Percentiles rank a stretch among this genome's conserved stretches.
Evolutionary conservation across 2,888 invertebrate species (phyloP).

Genomic region (Amorpha juglandis): DNA sequence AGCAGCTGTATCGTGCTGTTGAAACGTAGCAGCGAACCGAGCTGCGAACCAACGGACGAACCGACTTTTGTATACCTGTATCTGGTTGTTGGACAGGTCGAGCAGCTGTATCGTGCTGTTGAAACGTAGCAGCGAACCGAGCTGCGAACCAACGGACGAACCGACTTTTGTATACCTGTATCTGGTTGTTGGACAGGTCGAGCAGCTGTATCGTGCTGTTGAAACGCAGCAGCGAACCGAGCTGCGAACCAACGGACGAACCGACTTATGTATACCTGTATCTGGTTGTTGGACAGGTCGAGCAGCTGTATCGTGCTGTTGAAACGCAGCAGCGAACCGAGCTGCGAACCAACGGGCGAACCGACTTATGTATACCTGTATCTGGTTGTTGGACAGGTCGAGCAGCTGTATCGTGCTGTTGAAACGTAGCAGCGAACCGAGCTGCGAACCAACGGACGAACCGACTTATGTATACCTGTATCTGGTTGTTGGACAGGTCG

Average conservation of each 20-base stretch:
- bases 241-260: not conserved
- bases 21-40: slow-evolving; percentile 86
- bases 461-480: slow-evolving; percentile 65
- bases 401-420: slow-evolving; percentile 91
- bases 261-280: slow-evolving; percentile 65
- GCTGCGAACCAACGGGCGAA: slow-evolving; percentile 71
- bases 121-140: slow-evolving; percentile 82
- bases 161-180: slow-evolving; percentile 65
- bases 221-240: slow-evolving; percentile 75
- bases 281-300: slow-evolving; percentile 90
- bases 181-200: slow-evolving; percentile 90
- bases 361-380: slow-evolving; percentile 65
- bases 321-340: slow-evolving; percentile 89
- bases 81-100: slow-evolving; percentile 90
- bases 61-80: slow-evolving; percentile 65
- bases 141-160: slow-evolving; percentile 70
- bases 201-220: slow-evolving; percentile 91
- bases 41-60: slow-evolving; percentile 70
- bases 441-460: slow-evolving; percentile 71
- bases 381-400: slow-evolving; percentile 90
- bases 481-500: slow-evolving; percentile 90
- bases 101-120: slow-evolving; percentile 91
- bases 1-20: slow-evolving; percentile 91
- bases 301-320: slow-evolving; percentile 91
- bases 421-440: slow-evolving; percentile 89